Percentiles rank a stretch among this genome's conserved stretches.
Evolutionary conservation across 2,113 vertebrate genomes (phyloP).

Genomic region (Chaenogobius annularis): DNA sequence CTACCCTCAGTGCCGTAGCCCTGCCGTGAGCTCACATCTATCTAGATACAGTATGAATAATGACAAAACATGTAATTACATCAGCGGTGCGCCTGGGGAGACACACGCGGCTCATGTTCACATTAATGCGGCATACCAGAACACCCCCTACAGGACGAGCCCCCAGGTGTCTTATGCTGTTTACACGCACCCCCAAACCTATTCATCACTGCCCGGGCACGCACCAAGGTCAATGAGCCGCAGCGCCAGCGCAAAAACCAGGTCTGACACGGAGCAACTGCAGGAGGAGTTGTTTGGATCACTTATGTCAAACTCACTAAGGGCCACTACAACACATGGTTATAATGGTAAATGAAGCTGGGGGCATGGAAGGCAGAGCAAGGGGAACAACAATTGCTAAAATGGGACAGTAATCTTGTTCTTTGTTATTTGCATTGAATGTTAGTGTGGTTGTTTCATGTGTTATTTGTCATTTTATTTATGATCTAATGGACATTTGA

Average conservation of each 20-base stretch:
- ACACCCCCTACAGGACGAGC: neutral
- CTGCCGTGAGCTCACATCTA: neutral
- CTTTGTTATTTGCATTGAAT: too few species aligned
- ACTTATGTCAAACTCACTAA: constrained; percentile 4
- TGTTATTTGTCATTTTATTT: too few species aligned
- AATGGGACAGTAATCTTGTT: too few species aligned
- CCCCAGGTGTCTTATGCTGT: constrained; percentile 10
- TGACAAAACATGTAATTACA: constrained; percentile 19
- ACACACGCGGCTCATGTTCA: constrained; percentile 1
- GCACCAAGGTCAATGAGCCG: constrained; percentile 13
- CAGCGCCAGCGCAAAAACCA: neutral
- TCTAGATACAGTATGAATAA: constrained; percentile 9
- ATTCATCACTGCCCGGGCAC: constrained; percentile 6
- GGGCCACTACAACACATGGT: neutral
- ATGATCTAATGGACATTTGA: too few species aligned
- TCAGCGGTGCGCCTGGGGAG: constrained; percentile 8
- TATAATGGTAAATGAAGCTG: neutral
- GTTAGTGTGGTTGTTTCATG: too few species aligned
- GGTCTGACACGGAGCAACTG: constrained; percentile 2
- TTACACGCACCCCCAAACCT: neutral
- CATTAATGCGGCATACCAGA: neutral
- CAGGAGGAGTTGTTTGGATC: constrained; percentile 5
- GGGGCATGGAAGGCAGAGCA: neutral
- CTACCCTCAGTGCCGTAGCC: neutral
- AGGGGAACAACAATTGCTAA: too few species aligned